Base-by-base conservation (phyloP, 2,888 invertebrate species). In the Acronicta alni region DNA sequence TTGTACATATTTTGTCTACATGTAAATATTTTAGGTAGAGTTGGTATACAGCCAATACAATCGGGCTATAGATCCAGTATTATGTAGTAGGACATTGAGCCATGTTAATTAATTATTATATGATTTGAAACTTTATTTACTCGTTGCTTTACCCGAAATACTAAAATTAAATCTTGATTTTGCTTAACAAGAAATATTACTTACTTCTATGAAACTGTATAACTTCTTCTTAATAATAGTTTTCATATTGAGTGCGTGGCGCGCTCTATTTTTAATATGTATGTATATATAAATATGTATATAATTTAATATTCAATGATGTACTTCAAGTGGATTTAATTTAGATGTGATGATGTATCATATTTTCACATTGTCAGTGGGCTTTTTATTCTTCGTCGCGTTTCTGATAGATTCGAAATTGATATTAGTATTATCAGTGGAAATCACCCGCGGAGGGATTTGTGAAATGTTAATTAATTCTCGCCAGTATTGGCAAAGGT, bases 391-490 rank as follows among this genome's bases (percentile, higher is more conserved):
- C 18, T 61, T 54, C 68, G 84, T 83, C 84, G 82, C 83, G 78
- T 83, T 82, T 89, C 92, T 92, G 93, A 90, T 93, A 91, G 92
- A 88, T 92, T 93, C 92, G 93, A 93, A 93, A 93, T 92, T 93
- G 93, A 92, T 89, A 68, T 83, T 90, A 89, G 88, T 86, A 82
- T 88, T 90, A 86, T 87, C 85, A 83, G 79, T 82, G 86, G 70
- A 84, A 75, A 64, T 70, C 71, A 72, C 86, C 87, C 85, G 67
- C 58, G 56, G 52, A 65, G 71, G 86, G 89, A 86, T 79, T 84
- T 82, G 81, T 85, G 79, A 80, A 80, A 82, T 79, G 78, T 79
- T 74, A 74, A 77, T 80, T 80, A 81, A 77, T 79, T 81, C 74
- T 79, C 79, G 87, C 86, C 87, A 66, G 70, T 67, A 75, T 74